These are phyloP conservation scores for Artibeus jamaicensis DNA, from an alignment of 2,797 vertebrate species.

Conservation along the genomic window DNA sequence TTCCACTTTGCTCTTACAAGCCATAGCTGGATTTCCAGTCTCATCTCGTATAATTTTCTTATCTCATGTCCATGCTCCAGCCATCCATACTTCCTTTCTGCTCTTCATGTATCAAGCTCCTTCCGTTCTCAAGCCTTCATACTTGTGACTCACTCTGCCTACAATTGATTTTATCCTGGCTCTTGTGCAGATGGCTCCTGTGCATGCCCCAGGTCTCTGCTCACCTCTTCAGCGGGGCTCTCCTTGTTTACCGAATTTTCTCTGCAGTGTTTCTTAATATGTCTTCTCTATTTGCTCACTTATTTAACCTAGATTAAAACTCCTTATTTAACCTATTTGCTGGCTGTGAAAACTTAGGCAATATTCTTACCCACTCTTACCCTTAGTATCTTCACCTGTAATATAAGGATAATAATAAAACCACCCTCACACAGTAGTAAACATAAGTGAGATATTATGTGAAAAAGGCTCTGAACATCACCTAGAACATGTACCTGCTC, in stretches of 20 bases:
- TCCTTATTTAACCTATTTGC: not conserved
- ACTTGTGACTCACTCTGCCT: not conserved
- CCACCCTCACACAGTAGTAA: not conserved
- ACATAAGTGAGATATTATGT: not conserved
- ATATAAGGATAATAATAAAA: not conserved
- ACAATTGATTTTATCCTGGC: not conserved
- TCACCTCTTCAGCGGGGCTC: not conserved
- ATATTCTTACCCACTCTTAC: not conserved
- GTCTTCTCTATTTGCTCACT: not conserved
- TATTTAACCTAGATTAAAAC: not conserved
- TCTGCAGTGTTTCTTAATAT: not conserved
- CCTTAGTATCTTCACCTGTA: not conserved
- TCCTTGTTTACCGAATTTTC: not conserved
- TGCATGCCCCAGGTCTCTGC: not conserved
- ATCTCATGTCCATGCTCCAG: not conserved
- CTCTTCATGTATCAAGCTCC: not conserved
- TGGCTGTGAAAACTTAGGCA: not conserved
- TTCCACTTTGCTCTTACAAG: not conserved
- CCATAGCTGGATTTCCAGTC: not conserved
- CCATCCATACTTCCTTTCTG: not conserved
- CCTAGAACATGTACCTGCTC: not conserved
- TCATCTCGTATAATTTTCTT: not conserved
- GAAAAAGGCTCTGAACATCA: not conserved
- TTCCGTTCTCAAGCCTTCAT: not conserved
- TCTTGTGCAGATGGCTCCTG: not conserved